Conservation (phyloP, 2,888 invertebrate genomes). For the Chalcis sispes region DNA sequence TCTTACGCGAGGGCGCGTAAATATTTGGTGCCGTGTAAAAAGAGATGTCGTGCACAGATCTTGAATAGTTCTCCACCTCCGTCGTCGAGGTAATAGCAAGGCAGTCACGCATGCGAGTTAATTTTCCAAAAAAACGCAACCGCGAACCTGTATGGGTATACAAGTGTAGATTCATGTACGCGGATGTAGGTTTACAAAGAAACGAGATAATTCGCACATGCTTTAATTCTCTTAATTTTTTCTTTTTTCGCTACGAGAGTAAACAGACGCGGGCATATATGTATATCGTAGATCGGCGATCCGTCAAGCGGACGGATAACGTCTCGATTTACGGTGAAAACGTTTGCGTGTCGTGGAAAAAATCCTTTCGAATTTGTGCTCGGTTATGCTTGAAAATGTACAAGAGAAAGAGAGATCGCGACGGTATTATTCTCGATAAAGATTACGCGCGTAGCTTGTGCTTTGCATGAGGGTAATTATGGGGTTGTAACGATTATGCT, state of each 20-base stretch:
- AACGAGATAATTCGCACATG: slow-evolving; percentile 21
- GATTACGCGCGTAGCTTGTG: background rate
- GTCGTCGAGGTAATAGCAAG: slow-evolving; percentile 57
- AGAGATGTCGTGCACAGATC: slow-evolving; percentile 64
- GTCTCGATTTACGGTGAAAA: slow-evolving; percentile 24
- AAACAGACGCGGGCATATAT: no score
- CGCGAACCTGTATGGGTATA: no score
- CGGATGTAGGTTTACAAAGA: no score
- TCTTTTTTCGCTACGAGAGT: background rate
- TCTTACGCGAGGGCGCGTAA: slow-evolving; percentile 50
- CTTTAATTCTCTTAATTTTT: background rate
- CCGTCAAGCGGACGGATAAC: slow-evolving; percentile 18
- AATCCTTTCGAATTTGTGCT: no score
- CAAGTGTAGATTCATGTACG: background rate
- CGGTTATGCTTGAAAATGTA: background rate
- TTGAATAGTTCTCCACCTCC: slow-evolving; percentile 58
- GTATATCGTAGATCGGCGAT: background rate
- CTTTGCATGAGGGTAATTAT: slow-evolving; percentile 39
- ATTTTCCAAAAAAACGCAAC: slow-evolving; percentile 64
- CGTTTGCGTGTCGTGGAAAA: slow-evolving; percentile 34
- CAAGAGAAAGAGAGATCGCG: background rate
- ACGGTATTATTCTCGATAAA: no score
- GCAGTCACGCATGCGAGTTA: slow-evolving; percentile 63
- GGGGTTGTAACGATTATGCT: slow-evolving; percentile 34
- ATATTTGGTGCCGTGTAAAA: slow-evolving; percentile 59